Conservation (phyloP, 37 sponge, comb jelly and placozoan species). For the Axinella damicornis region DNA sequence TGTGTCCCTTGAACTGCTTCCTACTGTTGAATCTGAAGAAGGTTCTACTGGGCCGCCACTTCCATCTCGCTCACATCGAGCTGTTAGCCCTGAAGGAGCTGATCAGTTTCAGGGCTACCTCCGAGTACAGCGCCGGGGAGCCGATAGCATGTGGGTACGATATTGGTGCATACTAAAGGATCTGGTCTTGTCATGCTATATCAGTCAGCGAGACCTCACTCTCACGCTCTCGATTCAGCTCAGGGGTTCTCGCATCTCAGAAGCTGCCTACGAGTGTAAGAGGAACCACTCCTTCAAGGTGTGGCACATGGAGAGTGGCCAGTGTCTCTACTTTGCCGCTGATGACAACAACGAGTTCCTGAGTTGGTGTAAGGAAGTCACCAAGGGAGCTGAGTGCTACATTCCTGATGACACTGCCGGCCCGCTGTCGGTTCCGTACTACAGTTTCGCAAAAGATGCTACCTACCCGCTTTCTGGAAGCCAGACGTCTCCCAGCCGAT, state of each 20-base stretch:
- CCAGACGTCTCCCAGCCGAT: not conserved
- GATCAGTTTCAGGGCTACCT: constrained; percentile 42
- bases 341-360: constrained; percentile 33
- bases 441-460: constrained; percentile 3
- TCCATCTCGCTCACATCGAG: not conserved
- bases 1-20: constrained; percentile 12
- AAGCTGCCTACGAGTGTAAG: constrained; percentile 34
- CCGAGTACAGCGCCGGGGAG: constrained; percentile 56
- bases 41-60: not conserved
- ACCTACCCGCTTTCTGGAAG: too few species aligned
- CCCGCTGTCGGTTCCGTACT: constrained; percentile 17
- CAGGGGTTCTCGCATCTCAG: constrained; percentile 58
- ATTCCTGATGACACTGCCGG: constrained; percentile 20
- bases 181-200: constrained; percentile 43
- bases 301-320: constrained; percentile 65
- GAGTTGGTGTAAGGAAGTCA: constrained; percentile 59
- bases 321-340: constrained; percentile 61
- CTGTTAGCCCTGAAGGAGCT: not conserved
- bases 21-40: not conserved
- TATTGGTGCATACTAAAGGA: constrained; percentile 76
- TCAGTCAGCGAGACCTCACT: constrained; percentile 47
- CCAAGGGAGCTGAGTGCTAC: constrained; percentile 56
- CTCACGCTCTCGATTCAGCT: constrained; percentile 46
- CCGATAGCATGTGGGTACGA: constrained; percentile 46
- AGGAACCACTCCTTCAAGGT: constrained; percentile 61